Conservation (phyloP, 2,113 vertebrate genomes). For the Colistium nudipinnis region DNA sequence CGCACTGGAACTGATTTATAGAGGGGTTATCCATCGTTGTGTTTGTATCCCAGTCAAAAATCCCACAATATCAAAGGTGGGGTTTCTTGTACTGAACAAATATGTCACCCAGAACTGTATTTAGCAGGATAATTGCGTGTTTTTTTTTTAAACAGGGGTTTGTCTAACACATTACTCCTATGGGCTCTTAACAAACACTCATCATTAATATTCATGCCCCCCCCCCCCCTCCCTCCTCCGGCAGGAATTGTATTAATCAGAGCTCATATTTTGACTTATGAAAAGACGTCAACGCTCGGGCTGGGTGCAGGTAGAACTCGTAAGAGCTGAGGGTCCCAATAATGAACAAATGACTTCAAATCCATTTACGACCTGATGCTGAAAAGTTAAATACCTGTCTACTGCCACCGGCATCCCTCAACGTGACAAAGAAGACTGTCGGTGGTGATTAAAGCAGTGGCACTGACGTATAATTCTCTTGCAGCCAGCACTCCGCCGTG, state of each 20-base stretch:
- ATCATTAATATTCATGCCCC: background rate
- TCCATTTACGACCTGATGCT: background rate
- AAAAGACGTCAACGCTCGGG: background rate
- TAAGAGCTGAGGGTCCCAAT: background rate
- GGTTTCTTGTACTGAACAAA: too few relatives aligned
- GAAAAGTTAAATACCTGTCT: constrained; percentile 11
- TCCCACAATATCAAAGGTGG: too few relatives aligned
- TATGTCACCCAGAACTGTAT: too few relatives aligned
- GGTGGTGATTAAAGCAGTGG: constrained; percentile 17
- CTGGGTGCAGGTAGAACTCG: background rate
- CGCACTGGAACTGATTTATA: background rate
- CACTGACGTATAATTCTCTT: constrained; percentile 17
- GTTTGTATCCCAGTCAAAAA: too few relatives aligned
- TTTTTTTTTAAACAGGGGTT: constrained; percentile 34
- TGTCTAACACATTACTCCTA: too few relatives aligned
- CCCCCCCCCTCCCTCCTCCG: too few relatives aligned
- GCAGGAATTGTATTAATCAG: background rate
- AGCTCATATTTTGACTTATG: background rate
- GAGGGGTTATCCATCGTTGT: background rate
- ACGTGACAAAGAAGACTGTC: constrained; percentile 9
- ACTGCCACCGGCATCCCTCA: background rate
- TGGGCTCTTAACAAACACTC: background rate
- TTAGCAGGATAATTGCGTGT: too few relatives aligned
- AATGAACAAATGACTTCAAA: constrained; percentile 1
- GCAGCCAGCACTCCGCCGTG: background rate